Evolutionary conservation across 1,140 invertebrate genomes (phyloP).

Genomic region (Globodera ellingtonae): DNA sequence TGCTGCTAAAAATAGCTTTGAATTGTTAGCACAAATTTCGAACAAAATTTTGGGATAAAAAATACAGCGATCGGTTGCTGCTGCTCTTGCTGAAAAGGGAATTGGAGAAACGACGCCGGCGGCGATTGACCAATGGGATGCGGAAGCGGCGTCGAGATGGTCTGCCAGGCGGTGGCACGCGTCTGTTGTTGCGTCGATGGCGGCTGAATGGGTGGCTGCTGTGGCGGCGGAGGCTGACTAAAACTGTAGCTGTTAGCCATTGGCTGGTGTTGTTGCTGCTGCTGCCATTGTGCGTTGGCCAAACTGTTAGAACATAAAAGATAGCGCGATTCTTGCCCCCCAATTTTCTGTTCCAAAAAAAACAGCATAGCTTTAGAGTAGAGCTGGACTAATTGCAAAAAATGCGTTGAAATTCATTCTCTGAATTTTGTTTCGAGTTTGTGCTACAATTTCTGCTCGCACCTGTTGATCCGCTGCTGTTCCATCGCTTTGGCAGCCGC

Average conservation of each 20-base stretch:
- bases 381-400: too few relatives aligned
- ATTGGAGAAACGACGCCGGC: not conserved
- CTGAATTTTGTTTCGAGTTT: too few relatives aligned
- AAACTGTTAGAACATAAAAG: too few relatives aligned
- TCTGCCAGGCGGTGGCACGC: conserved; percentile 7
- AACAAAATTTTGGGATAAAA: too few relatives aligned
- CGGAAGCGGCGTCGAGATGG: not conserved
- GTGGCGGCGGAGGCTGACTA: too few relatives aligned
- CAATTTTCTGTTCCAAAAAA: too few relatives aligned
- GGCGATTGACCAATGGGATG: conserved; percentile 1
- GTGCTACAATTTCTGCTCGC: too few relatives aligned
- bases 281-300: not conserved
- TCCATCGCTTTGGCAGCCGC: conserved; percentile 33
- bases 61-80: not conserved
- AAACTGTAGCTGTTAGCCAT: not conserved
- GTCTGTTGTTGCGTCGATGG: not conserved
- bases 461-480: conserved; percentile 14
- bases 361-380: too few relatives aligned
- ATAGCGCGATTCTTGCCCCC: too few relatives aligned
- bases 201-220: not conserved
- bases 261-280: not conserved
- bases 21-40: not conserved
- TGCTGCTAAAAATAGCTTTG: not conserved
- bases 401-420: too few relatives aligned
- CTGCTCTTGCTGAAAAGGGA: too few relatives aligned